Evolutionary conservation across 2,113 vertebrate genomes (phyloP).

Genomic region (Ovis aries): ARS-UI_Ramb_v3.0 NC_056070.1:70194501-70195000

Average conservation of each 20-base stretch:
- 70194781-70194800: not conserved
- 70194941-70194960: not conserved
- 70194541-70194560: slow-evolving; percentile 74
- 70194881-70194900: not conserved
- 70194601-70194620: not conserved
- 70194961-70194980: not conserved
- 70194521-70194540: slow-evolving; percentile 74
- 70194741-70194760: not conserved
- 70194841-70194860: not conserved
- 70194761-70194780: accelerated
- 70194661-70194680: not conserved
- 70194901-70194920: not conserved
- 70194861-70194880: not conserved
- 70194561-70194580: accelerated
- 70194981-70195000: not conserved
- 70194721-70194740: not conserved
- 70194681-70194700: not conserved
- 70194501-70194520: slow-evolving; percentile 67
- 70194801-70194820: not conserved
- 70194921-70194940: not conserved
- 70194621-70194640: accelerated
- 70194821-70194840: not conserved
- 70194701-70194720: not conserved
- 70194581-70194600: not conserved
- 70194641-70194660: not conserved